Evolutionary conservation across 2,113 vertebrate genomes (phyloP), one percentile per base, ranked within the genome.

Genomic region (Psammodynastes pulverulentus): DNA sequence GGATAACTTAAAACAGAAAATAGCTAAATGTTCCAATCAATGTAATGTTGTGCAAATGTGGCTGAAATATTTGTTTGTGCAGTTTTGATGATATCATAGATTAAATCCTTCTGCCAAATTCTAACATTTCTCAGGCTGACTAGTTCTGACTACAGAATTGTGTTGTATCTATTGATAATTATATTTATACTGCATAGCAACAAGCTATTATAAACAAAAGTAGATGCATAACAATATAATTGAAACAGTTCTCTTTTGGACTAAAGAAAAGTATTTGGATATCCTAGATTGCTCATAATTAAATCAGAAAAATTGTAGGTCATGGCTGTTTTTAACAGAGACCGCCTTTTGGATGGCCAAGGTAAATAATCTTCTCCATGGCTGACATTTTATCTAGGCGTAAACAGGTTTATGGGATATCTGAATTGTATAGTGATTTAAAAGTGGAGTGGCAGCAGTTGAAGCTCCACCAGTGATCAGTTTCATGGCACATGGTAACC

Each of bases 181-280:
- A 56, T 58, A 58, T 58, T 58, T 58, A 84, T 92, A 89, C 84
- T 91, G 92, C 86, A 12, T 90, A 93, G 93, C 62, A 54, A 88
- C 91, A 84, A 52, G 89, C 72, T 90, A 52, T 93, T 51, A 26
- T 92, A 58, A 91, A 90, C 21, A 48, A 72, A 34, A 52, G 19
- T 29, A n/a, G 9, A 58, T 26, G 15, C 39, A 43, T 67, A 67
- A 79, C 89, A 93, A 94, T 94, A 92, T 93, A 86, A 91, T 95
- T 67, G 88, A 84, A 87, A 90, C 85, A 89, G 72, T 46, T 19
- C 43, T 56, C 15, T 67, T 84, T 46, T n/a, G 26, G n/a, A 52
- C 15, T 52, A 89, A 92, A 95, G 86, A 29, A 90, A 92, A n/a
- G 8, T 93, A 94, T 93, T 94, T 93, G 93, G 93, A 93, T 94